Conservation (phyloP, 2,888 invertebrate genomes). For the Mythimna vitellina region DNA sequence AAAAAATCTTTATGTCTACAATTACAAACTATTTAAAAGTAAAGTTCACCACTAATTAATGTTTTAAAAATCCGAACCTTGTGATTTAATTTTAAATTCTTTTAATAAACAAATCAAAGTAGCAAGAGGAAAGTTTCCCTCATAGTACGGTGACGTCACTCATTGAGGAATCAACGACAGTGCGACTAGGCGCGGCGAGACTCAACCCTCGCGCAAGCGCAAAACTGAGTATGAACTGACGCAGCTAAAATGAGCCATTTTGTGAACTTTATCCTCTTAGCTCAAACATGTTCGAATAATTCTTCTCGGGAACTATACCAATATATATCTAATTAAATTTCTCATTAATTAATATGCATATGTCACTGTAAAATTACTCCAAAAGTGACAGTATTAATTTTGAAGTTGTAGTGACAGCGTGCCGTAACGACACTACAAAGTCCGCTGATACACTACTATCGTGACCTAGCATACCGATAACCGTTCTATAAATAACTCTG, state of each 20-base stretch:
- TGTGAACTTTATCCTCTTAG: slow-evolving; percentile 57
- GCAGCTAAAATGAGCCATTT: slow-evolving; percentile 60
- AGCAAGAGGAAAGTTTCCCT: slow-evolving; percentile 7
- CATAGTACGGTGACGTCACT: slow-evolving; percentile 72
- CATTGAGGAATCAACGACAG: slow-evolving; percentile 72
- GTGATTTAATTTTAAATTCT: neutral
- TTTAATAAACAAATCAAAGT: slow-evolving; percentile 1
- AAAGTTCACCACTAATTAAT: neutral
- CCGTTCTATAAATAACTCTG: slow-evolving; percentile 5
- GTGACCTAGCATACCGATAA: neutral
- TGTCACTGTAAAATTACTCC: neutral
- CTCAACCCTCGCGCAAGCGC: slow-evolving; percentile 62
- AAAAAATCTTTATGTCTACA: neutral
- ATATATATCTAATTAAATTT: neutral
- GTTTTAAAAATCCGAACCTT: neutral
- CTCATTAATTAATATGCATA: neutral
- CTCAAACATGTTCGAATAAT: slow-evolving; percentile 43
- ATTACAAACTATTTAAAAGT: neutral
- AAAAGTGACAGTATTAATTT: slow-evolving; percentile 8
- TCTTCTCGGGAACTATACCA: neutral
- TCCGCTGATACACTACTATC: slow-evolving; percentile 17
- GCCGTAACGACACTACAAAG: neutral
- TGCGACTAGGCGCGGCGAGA: slow-evolving; percentile 69
- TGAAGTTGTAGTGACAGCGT: neutral
- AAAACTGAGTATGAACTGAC: slow-evolving; percentile 31